Percentiles rank a stretch among this genome's conserved stretches.
These are phyloP conservation scores for Cartodere bifasciata DNA, from an alignment of 2,888 invertebrate species.

Conservation along the genomic window DNA sequence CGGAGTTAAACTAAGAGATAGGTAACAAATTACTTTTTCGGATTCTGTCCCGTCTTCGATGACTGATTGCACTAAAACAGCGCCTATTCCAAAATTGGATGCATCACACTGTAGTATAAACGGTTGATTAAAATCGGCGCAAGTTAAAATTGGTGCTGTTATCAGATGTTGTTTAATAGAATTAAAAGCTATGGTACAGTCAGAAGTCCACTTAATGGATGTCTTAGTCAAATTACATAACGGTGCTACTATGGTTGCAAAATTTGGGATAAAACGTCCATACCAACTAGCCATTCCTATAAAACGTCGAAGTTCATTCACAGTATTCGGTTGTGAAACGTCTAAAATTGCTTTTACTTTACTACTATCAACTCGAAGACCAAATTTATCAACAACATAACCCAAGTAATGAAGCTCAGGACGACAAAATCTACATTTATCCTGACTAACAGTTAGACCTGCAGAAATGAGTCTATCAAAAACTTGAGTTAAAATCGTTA, in stretches of 20 bases:
- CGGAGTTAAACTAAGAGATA: constrained; percentile 10
- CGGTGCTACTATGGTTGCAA: constrained; percentile 5
- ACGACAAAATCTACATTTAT: constrained; percentile 12
- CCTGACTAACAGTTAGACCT: constrained; percentile 10
- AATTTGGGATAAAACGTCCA: constrained; percentile 11
- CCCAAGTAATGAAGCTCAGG: constrained; percentile 11
- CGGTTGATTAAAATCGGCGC: constrained; percentile 7
- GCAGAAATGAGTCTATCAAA: constrained; percentile 6
- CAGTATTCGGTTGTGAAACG: constrained; percentile 10
- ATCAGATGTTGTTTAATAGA: constrained; percentile 9
- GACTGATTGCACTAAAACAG: constrained; percentile 12
- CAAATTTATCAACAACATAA: constrained; percentile 11
- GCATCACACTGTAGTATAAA: constrained; percentile 19
- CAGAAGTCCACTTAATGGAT: too few species aligned
- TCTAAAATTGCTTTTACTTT: constrained; percentile 15
- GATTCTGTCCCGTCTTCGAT: too few species aligned
- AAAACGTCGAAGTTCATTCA: constrained; percentile 10
- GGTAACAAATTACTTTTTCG: constrained; percentile 7
- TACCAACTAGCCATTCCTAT: constrained; percentile 14
- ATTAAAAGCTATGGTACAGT: constrained; percentile 8
- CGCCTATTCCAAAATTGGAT: constrained; percentile 15
- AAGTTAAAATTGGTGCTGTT: constrained; percentile 10
- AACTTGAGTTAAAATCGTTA: constrained; percentile 5
- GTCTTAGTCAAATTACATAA: constrained; percentile 4
- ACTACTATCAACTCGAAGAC: constrained; percentile 11